Conservation (phyloP, 2,113 vertebrate species). For the Physeter macrocephalus region DNA sequence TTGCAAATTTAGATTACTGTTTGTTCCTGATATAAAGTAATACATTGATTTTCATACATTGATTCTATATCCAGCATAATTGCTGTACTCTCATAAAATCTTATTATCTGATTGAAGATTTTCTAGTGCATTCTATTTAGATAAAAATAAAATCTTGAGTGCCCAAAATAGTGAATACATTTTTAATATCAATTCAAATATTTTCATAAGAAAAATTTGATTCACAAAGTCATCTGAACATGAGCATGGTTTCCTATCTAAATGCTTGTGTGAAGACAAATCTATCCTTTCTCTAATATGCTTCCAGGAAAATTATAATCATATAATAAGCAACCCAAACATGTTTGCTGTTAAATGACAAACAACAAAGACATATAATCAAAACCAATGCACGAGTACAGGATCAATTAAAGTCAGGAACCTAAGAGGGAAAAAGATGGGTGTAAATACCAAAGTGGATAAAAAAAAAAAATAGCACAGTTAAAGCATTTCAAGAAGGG, state of each 20-base stretch:
- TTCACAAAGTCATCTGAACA: neutral
- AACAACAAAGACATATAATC: neutral
- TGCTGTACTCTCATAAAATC: neutral
- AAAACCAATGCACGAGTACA: neutral
- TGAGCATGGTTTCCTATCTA: neutral
- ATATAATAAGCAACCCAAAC: neutral
- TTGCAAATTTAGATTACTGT: neutral
- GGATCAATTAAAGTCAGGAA: conserved; percentile 7
- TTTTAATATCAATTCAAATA: no score
- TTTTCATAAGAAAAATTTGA: neutral
- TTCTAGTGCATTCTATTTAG: neutral
- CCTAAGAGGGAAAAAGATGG: neutral
- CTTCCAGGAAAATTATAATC: neutral
- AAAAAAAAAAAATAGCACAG: neutral
- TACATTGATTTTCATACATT: neutral
- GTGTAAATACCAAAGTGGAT: neutral
- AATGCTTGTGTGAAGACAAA: neutral
- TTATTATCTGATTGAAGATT: neutral
- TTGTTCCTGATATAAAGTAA: neutral
- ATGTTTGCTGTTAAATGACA: neutral
- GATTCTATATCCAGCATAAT: neutral
- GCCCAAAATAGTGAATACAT: neutral
- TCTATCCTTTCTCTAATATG: neutral
- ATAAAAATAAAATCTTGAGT: neutral
- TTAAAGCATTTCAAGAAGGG: neutral